Base-by-base conservation (phyloP, 2,888 invertebrate species). In the Malthinus flaveolus region DNA sequence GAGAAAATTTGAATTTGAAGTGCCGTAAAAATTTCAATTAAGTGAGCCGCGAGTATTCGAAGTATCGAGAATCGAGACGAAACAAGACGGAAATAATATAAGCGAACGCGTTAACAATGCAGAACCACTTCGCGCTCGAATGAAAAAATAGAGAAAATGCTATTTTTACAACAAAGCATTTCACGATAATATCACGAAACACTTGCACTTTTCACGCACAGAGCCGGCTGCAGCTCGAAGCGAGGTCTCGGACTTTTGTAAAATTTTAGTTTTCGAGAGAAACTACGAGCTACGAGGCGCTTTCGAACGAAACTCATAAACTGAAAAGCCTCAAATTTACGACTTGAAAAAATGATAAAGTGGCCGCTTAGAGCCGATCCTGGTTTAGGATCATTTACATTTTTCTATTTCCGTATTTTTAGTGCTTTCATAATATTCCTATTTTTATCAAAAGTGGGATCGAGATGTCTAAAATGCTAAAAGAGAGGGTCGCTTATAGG, bases 401-500 rank as follows among this genome's bases (percentile, higher is more conserved):
- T 23, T 57, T 46, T 34, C 48, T 31, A 10, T 32, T 34, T 39
- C 42, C 44, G 32, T 51, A 47, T 47, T 42, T 48, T 44, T 7
- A 15, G 23, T 32, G n/a, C 42, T 32, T 9, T 47, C 36, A 39
- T 48, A 48, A 47, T 39, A 35, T 39, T 44, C 47, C 44, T 49
- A 52, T 44, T 58, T 56, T 58, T 58, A 47, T 47, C 52, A 39
- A 47, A n/a, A 52, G 39, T 34, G 9, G 15, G 32, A 45, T 32
- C 42, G 48, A 53, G 53, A 53, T 54, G 59, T 47, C 59, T 45
- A 46, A 36, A 49, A 52, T 15, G 11, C 12, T 44, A 34, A 42
- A 50, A 59, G 59, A 59, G 59, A 46, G 59, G 59, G 54, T 39
- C 36, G 44, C 39, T 49, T 37, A 37, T 31, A 32, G 36, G 37